Evolutionary conservation across 1,140 invertebrate species (phyloP), one percentile per base, ranked within the genome.

Genomic region (Teleopsis dalmanni): DNA sequence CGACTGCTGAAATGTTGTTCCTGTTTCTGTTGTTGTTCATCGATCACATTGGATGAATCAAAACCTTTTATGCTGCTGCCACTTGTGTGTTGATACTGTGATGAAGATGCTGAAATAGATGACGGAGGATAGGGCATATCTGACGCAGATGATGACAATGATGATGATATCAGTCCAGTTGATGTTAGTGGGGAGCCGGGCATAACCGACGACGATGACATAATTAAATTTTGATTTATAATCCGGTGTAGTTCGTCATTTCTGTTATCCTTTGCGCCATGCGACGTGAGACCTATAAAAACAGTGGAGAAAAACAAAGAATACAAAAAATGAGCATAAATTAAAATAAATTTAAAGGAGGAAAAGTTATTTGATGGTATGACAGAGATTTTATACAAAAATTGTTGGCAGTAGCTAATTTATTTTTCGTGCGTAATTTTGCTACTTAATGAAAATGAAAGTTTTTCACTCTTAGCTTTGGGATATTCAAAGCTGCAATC

Each of bases 141-240:
- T 35, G 44, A 46, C 35, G 44, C 22, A 8, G 31, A 11, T 46
- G 33, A 22, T 16, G 53, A 50, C 47, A 53, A 52, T 51, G 48
- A 43, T 47, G 48, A 50, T 46, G 55, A 44, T 49, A 50, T 49
- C 57, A 46, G 44, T 4, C 44, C 44, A 21, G 9, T 31, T 25
- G 41, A 4, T n/a, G 44, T 3, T 31, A 25, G n/a, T 19, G 31
- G n/a, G 4, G 44, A 53, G 35, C 47, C 29, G 35, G 38, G 21
- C 14, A 42, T 34, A n/a, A 23, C 21, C 10, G 36, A 22, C 13
- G 16, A 31, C 6, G 53, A 54, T 41, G 60, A 60, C 60, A 63
- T 63, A 63, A 63, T 63, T 63, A 63, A 63, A 60, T 63, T 63
- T 63, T 63, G 60, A 63, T 63, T 63, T 62, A 63, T 60, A 60